These are phyloP conservation scores for Calyptommatus sinebrachiatus DNA, from an alignment of 2,113 vertebrate genomes.

Conservation along the genomic window DNA sequence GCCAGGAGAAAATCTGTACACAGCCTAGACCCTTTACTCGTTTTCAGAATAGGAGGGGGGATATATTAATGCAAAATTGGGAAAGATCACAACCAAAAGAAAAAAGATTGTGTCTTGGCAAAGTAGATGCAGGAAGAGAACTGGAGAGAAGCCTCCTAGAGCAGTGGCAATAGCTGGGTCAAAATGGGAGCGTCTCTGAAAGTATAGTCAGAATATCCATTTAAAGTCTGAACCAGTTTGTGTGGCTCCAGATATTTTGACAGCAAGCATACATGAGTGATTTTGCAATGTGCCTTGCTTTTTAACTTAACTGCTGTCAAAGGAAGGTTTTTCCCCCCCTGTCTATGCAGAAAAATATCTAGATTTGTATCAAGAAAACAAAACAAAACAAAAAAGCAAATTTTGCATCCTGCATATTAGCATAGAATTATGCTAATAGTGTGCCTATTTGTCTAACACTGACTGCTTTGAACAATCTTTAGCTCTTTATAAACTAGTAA, in stretches of 20 bases:
- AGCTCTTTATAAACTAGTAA: constrained; percentile 2
- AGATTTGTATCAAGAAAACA: neutral
- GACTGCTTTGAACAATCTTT: constrained; percentile 20
- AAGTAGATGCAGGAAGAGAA: too few species aligned
- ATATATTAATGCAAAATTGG: too few species aligned
- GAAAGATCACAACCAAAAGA: too few species aligned
- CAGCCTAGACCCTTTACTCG: too few species aligned
- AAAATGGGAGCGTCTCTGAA: neutral
- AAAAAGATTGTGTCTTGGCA: neutral
- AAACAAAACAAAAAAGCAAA: neutral
- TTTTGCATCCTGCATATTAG: neutral
- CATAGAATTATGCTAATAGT: constrained; percentile 11
- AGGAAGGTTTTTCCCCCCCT: neutral
- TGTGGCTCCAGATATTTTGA: neutral
- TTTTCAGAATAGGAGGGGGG: neutral
- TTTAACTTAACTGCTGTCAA: neutral
- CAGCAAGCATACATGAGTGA: neutral
- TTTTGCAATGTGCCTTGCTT: neutral
- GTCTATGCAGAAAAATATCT: neutral
- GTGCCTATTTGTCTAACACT: constrained; percentile 14
- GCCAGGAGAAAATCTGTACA: too few species aligned
- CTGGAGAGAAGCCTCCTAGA: neutral
- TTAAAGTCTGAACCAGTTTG: neutral
- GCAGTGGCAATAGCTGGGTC: neutral
- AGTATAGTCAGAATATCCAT: neutral